These are phyloP conservation scores for Lathronympha strigana DNA, from an alignment of 2,888 invertebrate species.

Conservation along the genomic window DNA sequence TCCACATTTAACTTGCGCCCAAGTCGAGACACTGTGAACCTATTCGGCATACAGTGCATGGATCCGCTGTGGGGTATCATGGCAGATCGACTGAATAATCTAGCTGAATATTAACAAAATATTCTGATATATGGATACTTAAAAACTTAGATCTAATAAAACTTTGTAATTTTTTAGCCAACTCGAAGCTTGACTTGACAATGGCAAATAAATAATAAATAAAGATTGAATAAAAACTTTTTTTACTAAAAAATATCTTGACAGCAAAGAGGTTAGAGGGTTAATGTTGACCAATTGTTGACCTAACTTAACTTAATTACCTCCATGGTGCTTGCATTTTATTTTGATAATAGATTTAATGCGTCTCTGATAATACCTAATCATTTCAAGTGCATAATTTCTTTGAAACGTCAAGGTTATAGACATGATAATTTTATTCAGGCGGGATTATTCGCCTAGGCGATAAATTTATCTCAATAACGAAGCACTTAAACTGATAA, in stretches of 20 bases:
- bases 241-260: no score
- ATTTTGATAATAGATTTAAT: no score
- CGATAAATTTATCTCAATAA: conserved; percentile 43
- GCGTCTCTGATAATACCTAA: no score
- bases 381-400: no score
- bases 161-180: background rate
- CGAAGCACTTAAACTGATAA: conserved; percentile 28
- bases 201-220: no score
- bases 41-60: conserved; percentile 46
- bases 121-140: background rate
- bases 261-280: no score
- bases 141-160: background rate
- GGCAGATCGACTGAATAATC: background rate
- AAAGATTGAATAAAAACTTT: no score
- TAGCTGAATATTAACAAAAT: background rate
- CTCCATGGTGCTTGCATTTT: no score
- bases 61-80: background rate
- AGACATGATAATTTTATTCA: background rate
- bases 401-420: background rate
- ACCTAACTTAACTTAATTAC: no score
- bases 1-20: conserved; percentile 68
- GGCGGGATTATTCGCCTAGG: conserved; percentile 60
- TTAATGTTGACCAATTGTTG: no score
- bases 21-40: conserved; percentile 64
- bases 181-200: conserved; percentile 6